Base-by-base conservation (phyloP, 2,888 invertebrate genomes). In the Nomada fucata region DNA sequence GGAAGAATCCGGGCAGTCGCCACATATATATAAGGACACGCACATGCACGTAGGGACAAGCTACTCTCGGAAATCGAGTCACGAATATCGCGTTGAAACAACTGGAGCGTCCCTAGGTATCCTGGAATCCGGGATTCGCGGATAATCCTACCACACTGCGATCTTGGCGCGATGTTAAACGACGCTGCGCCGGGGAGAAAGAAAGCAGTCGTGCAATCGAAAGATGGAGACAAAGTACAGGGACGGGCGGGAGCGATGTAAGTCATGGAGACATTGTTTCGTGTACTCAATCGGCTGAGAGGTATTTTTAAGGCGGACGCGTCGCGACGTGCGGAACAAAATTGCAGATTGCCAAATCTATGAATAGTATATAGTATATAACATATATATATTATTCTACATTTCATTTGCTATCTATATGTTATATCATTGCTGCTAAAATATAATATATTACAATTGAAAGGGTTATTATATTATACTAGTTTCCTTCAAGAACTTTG, bases 31-130 rank as follows among this genome's bases (percentile, higher is more conserved):
- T 64, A 75, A n/a, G 71, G 61, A 59, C 55, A 36, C 29, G 44
- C 59, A 53, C 44, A 55, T 57, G 44, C 44, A n/a, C n/a, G 55
- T 47, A 29, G 63, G 69, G 64, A 82, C 78, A 83, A 82, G 86
- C 85, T 85, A 89, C 87, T 88, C 90, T 90, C 87, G 89, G 87
- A 88, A 91, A 91, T 91, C 90, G 90, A 92, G 91, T 91, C 90
- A 91, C 91, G 91, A 90, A 91, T 91, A 91, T 91, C 90, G 90
- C 90, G 87, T 90, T 88, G 88, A 86, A 87, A 88, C 89, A 90
- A 91, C 90, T 89, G 90, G 89, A 90, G 89, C 90, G 86, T 87
- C 76, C 85, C 85, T 78, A 83, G 84, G 86, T 84, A 88, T 88
- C 79, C 85, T 84, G 82, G 84, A 87, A 90, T 88, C 88, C 86